These are phyloP conservation scores for Zaprionus africanus DNA, from an alignment of 1,140 invertebrate genomes.

Conservation along the genomic window DNA sequence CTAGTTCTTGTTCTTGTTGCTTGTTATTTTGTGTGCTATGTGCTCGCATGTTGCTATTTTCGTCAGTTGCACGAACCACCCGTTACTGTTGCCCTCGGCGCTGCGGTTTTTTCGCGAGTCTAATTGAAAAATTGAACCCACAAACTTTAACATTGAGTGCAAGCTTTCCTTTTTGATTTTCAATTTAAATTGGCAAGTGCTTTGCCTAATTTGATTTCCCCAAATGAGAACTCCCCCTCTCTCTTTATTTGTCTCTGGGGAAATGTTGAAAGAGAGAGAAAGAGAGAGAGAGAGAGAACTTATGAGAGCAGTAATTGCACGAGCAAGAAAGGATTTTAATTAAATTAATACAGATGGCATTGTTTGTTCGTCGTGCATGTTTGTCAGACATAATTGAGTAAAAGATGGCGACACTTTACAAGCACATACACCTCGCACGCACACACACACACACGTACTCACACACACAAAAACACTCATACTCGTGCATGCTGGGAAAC, in stretches of 20 bases:
- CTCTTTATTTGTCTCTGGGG: not conserved
- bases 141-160: not conserved
- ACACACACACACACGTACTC: slow-evolving; percentile 3
- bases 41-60: not conserved
- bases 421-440: slow-evolving; percentile 16
- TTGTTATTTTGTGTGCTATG: not conserved
- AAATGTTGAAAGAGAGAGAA: slow-evolving; percentile 27
- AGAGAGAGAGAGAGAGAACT: too few relatives aligned
- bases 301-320: slow-evolving; percentile 35
- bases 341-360: slow-evolving; percentile 78
- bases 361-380: slow-evolving; percentile 51
- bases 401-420: slow-evolving; percentile 76
- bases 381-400: slow-evolving; percentile 74
- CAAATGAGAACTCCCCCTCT: not conserved
- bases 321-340: slow-evolving; percentile 78
- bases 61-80: not conserved
- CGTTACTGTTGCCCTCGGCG: not conserved
- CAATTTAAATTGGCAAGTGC: not conserved
- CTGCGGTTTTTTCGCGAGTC: not conserved
- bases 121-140: slow-evolving; percentile 2
- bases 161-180: not conserved
- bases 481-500: slow-evolving; percentile 43
- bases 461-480: slow-evolving; percentile 6
- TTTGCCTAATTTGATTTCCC: not conserved
- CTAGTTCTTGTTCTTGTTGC: not conserved